These are phyloP conservation scores for Baronia brevicornis DNA, from an alignment of 2,888 invertebrate genomes.

Conservation along the genomic window DNA sequence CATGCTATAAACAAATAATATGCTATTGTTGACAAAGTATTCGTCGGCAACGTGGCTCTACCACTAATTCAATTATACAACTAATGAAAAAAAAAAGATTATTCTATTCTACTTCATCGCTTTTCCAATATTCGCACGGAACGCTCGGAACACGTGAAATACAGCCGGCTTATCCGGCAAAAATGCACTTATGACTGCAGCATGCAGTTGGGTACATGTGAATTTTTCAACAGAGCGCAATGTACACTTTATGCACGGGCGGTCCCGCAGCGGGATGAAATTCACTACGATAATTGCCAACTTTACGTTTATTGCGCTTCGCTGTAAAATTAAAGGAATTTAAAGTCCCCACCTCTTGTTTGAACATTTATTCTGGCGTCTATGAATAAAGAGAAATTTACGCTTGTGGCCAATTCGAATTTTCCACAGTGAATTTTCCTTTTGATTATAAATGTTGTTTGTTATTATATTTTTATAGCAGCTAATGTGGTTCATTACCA, in stretches of 20 bases:
- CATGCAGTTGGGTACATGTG: conserved; percentile 12
- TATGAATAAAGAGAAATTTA: conserved; percentile 7
- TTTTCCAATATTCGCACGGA: conserved; percentile 2
- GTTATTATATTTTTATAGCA: background rate
- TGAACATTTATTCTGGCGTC: conserved; percentile 6
- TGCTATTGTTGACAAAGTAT: no score
- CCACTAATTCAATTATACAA: no score
- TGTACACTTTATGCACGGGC: conserved; percentile 28
- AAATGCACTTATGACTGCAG: background rate
- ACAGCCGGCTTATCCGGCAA: conserved; percentile 3
- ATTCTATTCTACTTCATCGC: no score
- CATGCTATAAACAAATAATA: no score
- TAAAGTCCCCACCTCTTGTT: conserved; percentile 5
- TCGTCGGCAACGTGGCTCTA: no score
- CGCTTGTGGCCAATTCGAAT: conserved; percentile 4
- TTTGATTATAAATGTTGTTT: conserved; percentile 1
- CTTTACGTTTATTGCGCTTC: conserved; percentile 18
- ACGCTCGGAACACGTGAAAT: conserved; percentile 4
- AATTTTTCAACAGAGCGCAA: conserved; percentile 22
- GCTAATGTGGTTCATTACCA: no score
- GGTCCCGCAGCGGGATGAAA: conserved; percentile 17
- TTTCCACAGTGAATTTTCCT: background rate
- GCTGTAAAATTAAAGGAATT: conserved; percentile 14
- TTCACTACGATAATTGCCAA: conserved; percentile 16
- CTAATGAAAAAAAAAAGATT: no score